A percentile compares a stretch with the other conserved stretches of the same genome.
phyloP scores from a whole-genome alignment of 2,888 invertebrate genomes.

The Drosophila parthenogenetica region DNA sequence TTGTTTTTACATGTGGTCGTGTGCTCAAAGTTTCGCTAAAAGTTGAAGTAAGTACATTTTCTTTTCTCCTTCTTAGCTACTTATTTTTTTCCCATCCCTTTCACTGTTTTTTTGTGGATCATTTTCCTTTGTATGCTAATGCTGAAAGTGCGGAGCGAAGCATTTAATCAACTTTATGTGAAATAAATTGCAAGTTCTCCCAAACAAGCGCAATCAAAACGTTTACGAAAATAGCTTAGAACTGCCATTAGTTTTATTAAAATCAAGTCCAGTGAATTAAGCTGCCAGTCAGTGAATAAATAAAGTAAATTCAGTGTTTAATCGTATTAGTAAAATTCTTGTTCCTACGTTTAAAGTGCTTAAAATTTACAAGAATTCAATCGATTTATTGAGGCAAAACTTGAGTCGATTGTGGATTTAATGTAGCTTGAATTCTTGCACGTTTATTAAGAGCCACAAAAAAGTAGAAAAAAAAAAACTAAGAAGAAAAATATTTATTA shows the following conservation, averaged over 20 bases:
- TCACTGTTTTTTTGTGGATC: slow-evolving; percentile 30
- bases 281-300: slow-evolving; percentile 11
- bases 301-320: slow-evolving; percentile 1
- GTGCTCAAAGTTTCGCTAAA: slow-evolving; percentile 51
- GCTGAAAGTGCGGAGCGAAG: slow-evolving; percentile 42
- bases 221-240: slow-evolving; percentile 5
- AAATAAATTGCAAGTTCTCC: slow-evolving; percentile 45
- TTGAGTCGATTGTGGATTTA: not conserved
- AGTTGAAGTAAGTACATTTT: slow-evolving; percentile 38
- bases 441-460: not conserved
- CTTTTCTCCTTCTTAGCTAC: not conserved
- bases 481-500: slow-evolving; percentile 17
- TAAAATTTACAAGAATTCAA: not conserved
- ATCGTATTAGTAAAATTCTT: not conserved
- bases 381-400: slow-evolving; percentile 3
- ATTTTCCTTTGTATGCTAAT: slow-evolving; percentile 62
- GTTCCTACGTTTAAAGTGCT: not conserved
- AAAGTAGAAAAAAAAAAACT: not conserved
- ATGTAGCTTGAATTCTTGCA: slow-evolving; percentile 11
- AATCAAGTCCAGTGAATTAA: slow-evolving; percentile 51
- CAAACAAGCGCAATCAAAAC: slow-evolving; percentile 15
- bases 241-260: slow-evolving; percentile 70
- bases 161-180: slow-evolving; percentile 76
- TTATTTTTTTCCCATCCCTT: slow-evolving; percentile 15
- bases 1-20: slow-evolving; percentile 62